Conservation (phyloP, 2,797 vertebrate genomes). For the Falco novaeseelandiae region DNA sequence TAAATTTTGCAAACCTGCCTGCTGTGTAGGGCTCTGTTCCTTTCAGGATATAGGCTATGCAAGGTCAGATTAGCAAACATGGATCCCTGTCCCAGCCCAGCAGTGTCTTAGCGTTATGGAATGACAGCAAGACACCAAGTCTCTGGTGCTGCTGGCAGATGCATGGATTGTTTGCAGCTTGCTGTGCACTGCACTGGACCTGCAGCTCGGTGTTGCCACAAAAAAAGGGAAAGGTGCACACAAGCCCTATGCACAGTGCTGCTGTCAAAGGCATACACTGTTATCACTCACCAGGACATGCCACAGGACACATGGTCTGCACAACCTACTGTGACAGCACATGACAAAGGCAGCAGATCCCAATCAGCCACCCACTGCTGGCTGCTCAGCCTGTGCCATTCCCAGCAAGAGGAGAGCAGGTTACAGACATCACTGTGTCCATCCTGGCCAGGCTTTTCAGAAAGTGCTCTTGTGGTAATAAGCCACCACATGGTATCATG, state of each 20-base stretch:
- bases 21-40: background rate
- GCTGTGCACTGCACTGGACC: background rate
- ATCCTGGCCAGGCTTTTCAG: background rate
- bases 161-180: background rate
- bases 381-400: rapidly evolving
- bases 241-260: background rate
- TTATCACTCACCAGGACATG: background rate
- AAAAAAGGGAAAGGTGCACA: background rate
- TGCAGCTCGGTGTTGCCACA: too few species aligned
- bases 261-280: background rate
- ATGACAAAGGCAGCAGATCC: background rate
- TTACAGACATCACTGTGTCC: rapidly evolving
- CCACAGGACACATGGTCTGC: background rate
- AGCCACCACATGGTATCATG: rapidly evolving
- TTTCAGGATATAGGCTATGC: background rate
- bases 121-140: background rate
- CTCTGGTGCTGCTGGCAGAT: rapidly evolving
- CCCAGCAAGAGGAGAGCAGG: background rate
- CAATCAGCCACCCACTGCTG: background rate
- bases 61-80: background rate
- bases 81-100: background rate
- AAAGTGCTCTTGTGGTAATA: too few species aligned
- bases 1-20: background rate
- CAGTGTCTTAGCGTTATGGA: too few species aligned
- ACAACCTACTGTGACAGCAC: background rate